These are phyloP conservation scores for Heteromyza rotundicornis DNA, from an alignment of 2,888 invertebrate genomes.

Conservation along the genomic window DNA sequence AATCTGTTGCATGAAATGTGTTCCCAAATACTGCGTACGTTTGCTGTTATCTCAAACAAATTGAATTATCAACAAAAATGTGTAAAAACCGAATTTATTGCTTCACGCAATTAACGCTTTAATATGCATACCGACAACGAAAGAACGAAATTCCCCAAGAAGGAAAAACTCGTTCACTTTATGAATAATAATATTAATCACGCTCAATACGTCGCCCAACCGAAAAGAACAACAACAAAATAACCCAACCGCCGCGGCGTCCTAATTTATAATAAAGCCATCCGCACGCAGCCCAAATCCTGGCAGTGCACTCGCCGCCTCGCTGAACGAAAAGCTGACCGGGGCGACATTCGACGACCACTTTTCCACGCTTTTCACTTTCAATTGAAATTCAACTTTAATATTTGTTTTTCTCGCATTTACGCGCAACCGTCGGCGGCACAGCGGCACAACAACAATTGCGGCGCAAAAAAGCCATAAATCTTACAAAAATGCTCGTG, in stretches of 20 bases:
- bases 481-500: conserved; percentile 44
- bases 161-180: conserved; percentile 12
- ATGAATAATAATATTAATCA: neutral
- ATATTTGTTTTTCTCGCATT: conserved; percentile 40
- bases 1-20: too few relatives aligned
- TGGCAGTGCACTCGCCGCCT: conserved; percentile 9
- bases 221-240: too few relatives aligned
- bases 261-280: conserved; percentile 22
- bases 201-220: conserved; percentile 25
- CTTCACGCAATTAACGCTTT: conserved; percentile 58
- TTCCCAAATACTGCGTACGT: too few relatives aligned
- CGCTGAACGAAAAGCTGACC: conserved; percentile 10
- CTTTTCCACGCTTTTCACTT: conserved; percentile 58
- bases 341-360: conserved; percentile 48
- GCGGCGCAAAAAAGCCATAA: conserved; percentile 50
- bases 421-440: conserved; percentile 28
- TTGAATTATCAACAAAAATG: neutral
- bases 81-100: conserved; percentile 37
- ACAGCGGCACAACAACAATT: conserved; percentile 38
- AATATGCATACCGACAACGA: conserved; percentile 49
- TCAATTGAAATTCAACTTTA: conserved; percentile 49
- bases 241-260: neutral
- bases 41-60: too few relatives aligned
- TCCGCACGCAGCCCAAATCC: conserved; percentile 7
- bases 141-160: too few relatives aligned